Conservation (phyloP, 2,797 vertebrate genomes). For the Molothrus ater region DNA sequence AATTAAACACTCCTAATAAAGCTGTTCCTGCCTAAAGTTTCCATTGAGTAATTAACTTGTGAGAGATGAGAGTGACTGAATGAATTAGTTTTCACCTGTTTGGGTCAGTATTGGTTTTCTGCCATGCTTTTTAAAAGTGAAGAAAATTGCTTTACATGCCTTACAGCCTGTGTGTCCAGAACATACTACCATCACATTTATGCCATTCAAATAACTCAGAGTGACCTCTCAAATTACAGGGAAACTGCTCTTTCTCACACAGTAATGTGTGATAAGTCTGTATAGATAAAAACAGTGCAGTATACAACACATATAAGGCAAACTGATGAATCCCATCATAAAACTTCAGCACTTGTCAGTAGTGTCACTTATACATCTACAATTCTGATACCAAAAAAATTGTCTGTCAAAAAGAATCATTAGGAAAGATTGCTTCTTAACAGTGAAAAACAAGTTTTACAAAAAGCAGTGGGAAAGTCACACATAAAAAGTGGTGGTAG, state of each 20-base stretch:
- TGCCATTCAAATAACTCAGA: background rate
- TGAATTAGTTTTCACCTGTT: background rate
- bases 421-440: background rate
- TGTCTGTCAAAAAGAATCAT: background rate
- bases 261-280: background rate
- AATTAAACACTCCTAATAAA: background rate
- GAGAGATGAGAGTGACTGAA: background rate
- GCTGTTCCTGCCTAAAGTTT: background rate
- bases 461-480: background rate
- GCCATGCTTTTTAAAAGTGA: background rate
- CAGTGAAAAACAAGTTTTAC: background rate
- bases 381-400: background rate
- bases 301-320: background rate
- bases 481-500: background rate
- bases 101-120: background rate
- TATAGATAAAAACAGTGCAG: background rate
- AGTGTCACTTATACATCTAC: background rate
- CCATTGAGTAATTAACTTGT: background rate
- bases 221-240: background rate
- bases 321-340: background rate
- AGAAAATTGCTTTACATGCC: background rate
- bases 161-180: background rate
- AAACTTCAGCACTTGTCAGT: background rate
- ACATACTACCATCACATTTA: background rate
- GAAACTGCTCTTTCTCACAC: background rate